Evolutionary conservation across 2,888 invertebrate species (phyloP), one percentile per base, ranked within the genome.

Genomic region (Drosophila neutralis): DNA sequence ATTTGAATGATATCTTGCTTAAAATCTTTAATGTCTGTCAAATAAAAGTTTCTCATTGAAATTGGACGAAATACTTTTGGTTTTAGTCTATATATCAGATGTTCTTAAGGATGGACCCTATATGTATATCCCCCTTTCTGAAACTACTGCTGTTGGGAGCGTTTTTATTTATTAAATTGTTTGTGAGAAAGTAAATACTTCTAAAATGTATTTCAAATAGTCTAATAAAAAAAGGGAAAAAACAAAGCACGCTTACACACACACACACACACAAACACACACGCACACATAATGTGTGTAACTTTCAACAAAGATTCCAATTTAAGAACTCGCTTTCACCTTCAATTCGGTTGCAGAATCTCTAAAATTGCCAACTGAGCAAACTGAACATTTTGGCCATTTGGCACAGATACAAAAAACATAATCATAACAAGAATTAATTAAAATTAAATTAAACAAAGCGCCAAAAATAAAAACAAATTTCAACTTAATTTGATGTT

Each of bases 311-410:
- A 31, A 35, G 51, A 38, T 60, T 69, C 48, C 13, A 60, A 52
- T 35, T 38, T 27, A 18, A 67, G 68, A 76, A 71, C 68, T 80
- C 68, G 81, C 78, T 78, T 78, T 78, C 78, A 80, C 78, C 77
- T 78, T 80, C 80, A 38, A 63, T 63, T 66, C 18, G 40, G 13
- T 21, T 36, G 24, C 33, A 57, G 52, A 64, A 76, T 64, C 62
- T 53, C 53, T 36, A 56, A 54, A 27, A 35, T 21, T 53, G 18
- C 48, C 48, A 60, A 38, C 21, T n/a, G 27, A 56, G 27, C 24
- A 54, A 57, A 52, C 8, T n/a, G 8, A 54, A 6, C 51, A 27
- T 42, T 45, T 36, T 48, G 18, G 40, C 27, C 15, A 64, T 69
- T 69, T 77, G 65, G 52, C 77, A 66, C 63, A 63, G 31, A 58